phyloP scores from a whole-genome alignment of 2,888 invertebrate species.

The Drosophila engyochracea region DNA sequence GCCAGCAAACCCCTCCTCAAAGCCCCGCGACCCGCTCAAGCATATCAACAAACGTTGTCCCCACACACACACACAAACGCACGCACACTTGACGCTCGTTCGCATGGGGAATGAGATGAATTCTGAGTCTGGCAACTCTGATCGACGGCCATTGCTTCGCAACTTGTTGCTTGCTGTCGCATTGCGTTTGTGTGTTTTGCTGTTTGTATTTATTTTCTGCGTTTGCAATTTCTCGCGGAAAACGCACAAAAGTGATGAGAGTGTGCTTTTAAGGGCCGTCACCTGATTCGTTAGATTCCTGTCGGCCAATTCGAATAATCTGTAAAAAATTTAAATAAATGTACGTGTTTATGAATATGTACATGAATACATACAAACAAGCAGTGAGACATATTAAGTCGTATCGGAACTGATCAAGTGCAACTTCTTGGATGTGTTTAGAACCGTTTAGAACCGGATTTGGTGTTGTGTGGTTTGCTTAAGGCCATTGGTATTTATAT shows the following conservation, averaged over 20 bases:
- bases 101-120: conserved; percentile 51
- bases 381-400: not conserved
- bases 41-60: conserved; percentile 42
- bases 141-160: conserved; percentile 77
- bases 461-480: conserved; percentile 24
- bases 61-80: conserved; percentile 3
- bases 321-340: conserved; percentile 7
- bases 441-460: conserved; percentile 77
- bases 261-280: conserved; percentile 9
- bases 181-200: conserved; percentile 53
- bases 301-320: conserved; percentile 16
- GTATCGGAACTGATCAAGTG: conserved; percentile 49
- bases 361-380: conserved; percentile 1
- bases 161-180: conserved; percentile 74
- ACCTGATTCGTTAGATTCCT: conserved; percentile 8
- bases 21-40: conserved; percentile 9
- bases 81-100: conserved; percentile 49
- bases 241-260: conserved; percentile 23
- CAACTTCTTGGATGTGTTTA: conserved; percentile 60
- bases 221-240: conserved; percentile 37
- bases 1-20: conserved; percentile 13
- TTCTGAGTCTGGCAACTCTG: conserved; percentile 72
- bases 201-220: conserved; percentile 45
- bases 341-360: not conserved
- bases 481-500: conserved; percentile 55